Base-by-base conservation (phyloP, 2,888 invertebrate species). In the Chymomyza caudatula region DNA sequence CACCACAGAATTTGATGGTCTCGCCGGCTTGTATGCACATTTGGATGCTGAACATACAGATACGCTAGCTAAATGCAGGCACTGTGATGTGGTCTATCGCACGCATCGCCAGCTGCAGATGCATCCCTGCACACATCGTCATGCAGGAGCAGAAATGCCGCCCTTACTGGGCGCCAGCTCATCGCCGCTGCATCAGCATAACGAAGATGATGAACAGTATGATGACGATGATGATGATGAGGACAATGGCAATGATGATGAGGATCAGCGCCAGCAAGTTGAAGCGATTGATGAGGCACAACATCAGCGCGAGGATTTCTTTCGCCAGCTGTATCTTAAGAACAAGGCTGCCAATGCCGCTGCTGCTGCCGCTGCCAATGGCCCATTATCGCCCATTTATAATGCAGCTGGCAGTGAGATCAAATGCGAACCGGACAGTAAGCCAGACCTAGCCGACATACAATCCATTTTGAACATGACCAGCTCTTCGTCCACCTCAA, bases 391-490 rank as follows among this genome's bases (percentile, higher is more conserved):
- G 51, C 74, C 84, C 3, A 78, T 78, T 11, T 69, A 75, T 15
- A 22, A 61, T 13, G 58, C 55, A 2, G 44, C 59, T 4, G 60
- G 60, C 19, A 51, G 37, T 2, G 54, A 55, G n/a, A 87, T 89
- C 25, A 89, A 88, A 17, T 79, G 76, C 2, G 88, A 88, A 37
- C 67, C 76, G 17, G 93, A 94, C 78, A 93, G 93, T 25, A 94
- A 94, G 88, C 11, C 29, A 2, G 96, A 97, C 84, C 91, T 96
- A 70, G 96, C 96, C 52, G 96, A 96, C 85, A 96, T 97, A 71
- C 95, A 95, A 88, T 95, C 96, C 25, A 96, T 96, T 72, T 92
- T 96, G 60, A 94, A 94, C 20, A 94, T 96, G 75, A 95, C 96
- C 29, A 94, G 95, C 13, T 89, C 90, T 6, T 90, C 90, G 2